Base-by-base conservation (phyloP, 2,797 vertebrate species). In the Loriculus beryllinus region DNA sequence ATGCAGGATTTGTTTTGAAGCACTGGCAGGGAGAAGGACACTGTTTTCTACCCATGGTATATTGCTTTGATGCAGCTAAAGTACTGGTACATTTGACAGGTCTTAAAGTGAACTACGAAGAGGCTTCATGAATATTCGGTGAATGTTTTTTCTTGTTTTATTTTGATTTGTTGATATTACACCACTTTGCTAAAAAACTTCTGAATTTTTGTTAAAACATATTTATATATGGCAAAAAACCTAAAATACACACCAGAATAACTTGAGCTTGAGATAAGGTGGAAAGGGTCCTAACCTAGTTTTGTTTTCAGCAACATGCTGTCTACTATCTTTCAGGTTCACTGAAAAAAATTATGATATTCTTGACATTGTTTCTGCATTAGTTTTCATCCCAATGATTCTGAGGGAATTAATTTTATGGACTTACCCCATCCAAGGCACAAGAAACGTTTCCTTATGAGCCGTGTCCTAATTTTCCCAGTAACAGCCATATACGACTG, bases 401-500 rank as follows among this genome's bases (percentile, higher is more conserved):
- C 63, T 43, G 71, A 82, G 26, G 59, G 91, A 93, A 85, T 81
- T 20, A 86, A 74, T 69, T 88, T 39, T 75, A 92, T 7, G 22
- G 84, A 97, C 99, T 98, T 97, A 99, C 99, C 99, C 99, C 99
- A 99, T 97, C 99, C 99, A 97, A 99, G 98, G 97, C 99, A 99
- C 93, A 99, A 97, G 97, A 99, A 99, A 68, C 99, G 98, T 96
- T 99, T 99, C 90, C 99, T 98, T 97, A 99, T 99, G 89, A 99
- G 98, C 78, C 99, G 98, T 86, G 99, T 99, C 97, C 99, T 99
- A 91, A 99, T 99, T 98, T 99, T 99, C 95, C 99, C 99, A 22
- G 99, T 99, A 95, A 99, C 99, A 78, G 99, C 99, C 99, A 99
- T 99, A 96, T 99, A 99, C 70, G 99, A 99, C 98, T 99, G 99